phyloP scores from a whole-genome alignment of 2,888 invertebrate species.

The Enoplolaimus lenunculus region DNA sequence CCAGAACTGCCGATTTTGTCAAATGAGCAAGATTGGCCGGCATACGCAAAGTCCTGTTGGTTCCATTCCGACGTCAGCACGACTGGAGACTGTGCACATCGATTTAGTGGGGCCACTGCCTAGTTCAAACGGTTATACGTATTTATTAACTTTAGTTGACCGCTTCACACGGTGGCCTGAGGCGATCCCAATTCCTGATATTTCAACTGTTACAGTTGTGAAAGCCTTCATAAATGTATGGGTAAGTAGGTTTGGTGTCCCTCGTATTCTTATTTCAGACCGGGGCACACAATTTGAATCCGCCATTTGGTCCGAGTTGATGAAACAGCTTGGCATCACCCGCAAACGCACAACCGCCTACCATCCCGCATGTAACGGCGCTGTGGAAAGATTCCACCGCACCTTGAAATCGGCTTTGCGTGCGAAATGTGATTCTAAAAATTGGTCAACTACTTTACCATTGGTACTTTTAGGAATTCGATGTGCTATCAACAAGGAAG shows the following conservation, averaged over 20 bases:
- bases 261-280: background rate
- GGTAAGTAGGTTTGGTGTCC: background rate
- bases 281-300: background rate
- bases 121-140: background rate
- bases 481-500: background rate
- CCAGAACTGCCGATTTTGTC: background rate
- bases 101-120: background rate
- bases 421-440: background rate
- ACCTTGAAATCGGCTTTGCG: background rate
- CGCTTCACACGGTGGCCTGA: background rate
- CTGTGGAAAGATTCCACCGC: background rate
- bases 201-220: background rate
- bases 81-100: background rate
- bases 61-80: background rate
- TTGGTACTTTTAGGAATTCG: background rate
- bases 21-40: too few relatives aligned
- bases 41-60: background rate
- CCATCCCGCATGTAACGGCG: background rate
- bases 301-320: background rate
- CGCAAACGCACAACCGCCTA: background rate
- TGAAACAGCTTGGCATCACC: background rate
- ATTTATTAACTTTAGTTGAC: background rate
- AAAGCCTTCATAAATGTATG: background rate
- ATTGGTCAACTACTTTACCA: background rate
- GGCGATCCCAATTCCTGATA: background rate